Conservation (phyloP, 2,888 invertebrate species). For the Phengaris arion region DNA sequence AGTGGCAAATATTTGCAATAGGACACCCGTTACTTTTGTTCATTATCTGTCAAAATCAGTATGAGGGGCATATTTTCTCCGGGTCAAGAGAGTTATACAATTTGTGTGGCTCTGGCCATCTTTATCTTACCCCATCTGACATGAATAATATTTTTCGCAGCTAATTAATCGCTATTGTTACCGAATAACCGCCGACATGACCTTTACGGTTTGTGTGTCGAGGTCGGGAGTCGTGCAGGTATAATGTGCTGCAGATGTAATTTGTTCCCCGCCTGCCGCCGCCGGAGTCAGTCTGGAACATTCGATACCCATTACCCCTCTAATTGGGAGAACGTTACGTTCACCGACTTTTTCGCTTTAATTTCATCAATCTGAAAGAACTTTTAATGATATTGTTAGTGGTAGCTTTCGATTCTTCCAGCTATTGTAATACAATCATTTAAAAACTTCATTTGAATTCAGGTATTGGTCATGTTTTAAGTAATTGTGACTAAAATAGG, state of each 20-base stretch:
- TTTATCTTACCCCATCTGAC: too few species aligned
- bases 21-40: too few species aligned
- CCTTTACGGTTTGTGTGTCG: slow-evolving; percentile 34
- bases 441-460: neutral
- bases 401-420: too few species aligned
- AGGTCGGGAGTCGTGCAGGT: slow-evolving; percentile 35
- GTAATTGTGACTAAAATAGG: neutral
- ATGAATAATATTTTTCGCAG: too few species aligned
- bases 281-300: slow-evolving; percentile 18
- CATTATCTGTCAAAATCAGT: too few species aligned
- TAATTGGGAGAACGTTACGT: slow-evolving; percentile 25
- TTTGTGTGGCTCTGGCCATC: too few species aligned
- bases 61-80: too few species aligned
- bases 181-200: neutral
- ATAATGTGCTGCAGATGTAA: slow-evolving; percentile 36
- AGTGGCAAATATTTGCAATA: too few species aligned
- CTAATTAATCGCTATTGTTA: neutral
- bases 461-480: neutral
- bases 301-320: slow-evolving; percentile 28
- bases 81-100: too few species aligned
- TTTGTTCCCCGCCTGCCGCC: slow-evolving; percentile 31
- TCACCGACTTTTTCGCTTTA: neutral
- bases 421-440: neutral
- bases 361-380: neutral
- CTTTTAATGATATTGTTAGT: neutral